These are phyloP conservation scores for Ecliptopera silaceata DNA, from an alignment of 2,888 invertebrate species.

Conservation along the genomic window DNA sequence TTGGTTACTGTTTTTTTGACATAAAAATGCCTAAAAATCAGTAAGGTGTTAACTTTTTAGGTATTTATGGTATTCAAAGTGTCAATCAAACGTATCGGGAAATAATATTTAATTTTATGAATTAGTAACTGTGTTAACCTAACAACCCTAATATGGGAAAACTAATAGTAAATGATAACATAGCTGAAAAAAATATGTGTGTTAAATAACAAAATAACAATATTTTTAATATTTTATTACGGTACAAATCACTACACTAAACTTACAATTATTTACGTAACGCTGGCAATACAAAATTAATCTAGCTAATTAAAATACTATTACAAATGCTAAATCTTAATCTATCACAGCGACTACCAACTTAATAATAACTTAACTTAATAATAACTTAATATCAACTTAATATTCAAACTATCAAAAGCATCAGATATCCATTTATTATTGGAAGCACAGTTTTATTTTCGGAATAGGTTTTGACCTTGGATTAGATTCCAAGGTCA, in stretches of 20 bases:
- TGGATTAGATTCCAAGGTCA: conserved; percentile 57
- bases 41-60: conserved; percentile 36
- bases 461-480: too few relatives aligned
- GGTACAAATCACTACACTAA: conserved; percentile 60
- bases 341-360: conserved; percentile 69
- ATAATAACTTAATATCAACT: too few relatives aligned
- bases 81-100: conserved; percentile 74
- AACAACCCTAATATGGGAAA: conserved; percentile 49
- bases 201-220: conserved; percentile 66
- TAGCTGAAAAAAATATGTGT: conserved; percentile 37
- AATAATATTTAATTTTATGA: conserved; percentile 21
- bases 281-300: conserved; percentile 59
- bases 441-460: conserved; percentile 56
- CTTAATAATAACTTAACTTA: too few relatives aligned
- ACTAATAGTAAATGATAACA: conserved; percentile 49
- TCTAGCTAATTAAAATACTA: conserved; percentile 66
- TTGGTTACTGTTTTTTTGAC: conserved; percentile 35
- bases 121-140: conserved; percentile 56
- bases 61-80: conserved; percentile 71
- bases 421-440: conserved; percentile 32
- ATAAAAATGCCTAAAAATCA: conserved; percentile 33
- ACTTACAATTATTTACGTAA: conserved; percentile 53
- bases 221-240: conserved; percentile 53
- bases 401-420: conserved; percentile 36
- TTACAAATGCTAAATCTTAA: conserved; percentile 49